Percentiles rank a stretch among this genome's conserved stretches.
phyloP scores from a whole-genome alignment of 2,113 vertebrate species.

The Ivindomyrus marchei region DNA sequence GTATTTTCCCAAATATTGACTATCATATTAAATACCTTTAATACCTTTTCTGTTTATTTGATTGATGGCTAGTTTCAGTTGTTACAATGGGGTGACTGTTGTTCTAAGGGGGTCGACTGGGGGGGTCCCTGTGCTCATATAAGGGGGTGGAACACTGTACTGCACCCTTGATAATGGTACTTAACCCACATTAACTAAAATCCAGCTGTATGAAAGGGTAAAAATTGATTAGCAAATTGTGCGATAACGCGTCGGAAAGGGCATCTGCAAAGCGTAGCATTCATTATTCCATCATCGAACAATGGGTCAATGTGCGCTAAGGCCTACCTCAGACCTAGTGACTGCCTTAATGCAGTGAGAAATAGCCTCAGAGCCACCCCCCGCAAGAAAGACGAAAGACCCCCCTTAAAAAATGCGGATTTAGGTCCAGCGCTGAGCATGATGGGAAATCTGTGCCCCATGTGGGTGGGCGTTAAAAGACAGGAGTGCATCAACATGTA shows the following conservation, averaged over 20 bases:
- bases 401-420: neutral
- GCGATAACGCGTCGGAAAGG: neutral
- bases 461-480: no score
- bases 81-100: neutral
- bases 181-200: neutral
- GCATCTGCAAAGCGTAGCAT: neutral
- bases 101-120: neutral
- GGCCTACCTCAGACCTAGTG: neutral
- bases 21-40: neutral
- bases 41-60: neutral
- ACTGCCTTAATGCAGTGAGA: neutral
- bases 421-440: neutral
- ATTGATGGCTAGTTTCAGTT: neutral
- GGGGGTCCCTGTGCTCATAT: neutral
- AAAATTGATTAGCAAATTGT: neutral
- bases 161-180: neutral
- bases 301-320: neutral
- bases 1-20: neutral
- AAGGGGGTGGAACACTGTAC: neutral
- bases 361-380: neutral
- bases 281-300: neutral
- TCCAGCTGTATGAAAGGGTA: neutral
- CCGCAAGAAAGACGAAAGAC: neutral
- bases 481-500: neutral
- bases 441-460: neutral